phyloP scores from a whole-genome alignment of 2,113 vertebrate genomes.

The Scalopus aquaticus region DNA sequence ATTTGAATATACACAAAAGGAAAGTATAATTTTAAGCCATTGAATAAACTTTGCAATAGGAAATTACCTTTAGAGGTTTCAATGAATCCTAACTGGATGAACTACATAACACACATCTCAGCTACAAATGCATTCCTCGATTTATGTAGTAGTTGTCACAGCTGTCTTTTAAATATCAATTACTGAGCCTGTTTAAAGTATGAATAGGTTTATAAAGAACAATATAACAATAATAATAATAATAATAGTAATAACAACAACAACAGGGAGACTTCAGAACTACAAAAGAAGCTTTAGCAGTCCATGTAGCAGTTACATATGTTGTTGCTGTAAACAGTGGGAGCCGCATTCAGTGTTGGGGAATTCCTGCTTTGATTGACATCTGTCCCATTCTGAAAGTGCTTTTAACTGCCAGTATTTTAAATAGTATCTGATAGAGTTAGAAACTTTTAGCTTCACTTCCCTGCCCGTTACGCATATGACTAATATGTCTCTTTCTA shows the following conservation, averaged over 20 bases:
- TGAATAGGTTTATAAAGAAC: not conserved
- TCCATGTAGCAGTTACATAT: not conserved
- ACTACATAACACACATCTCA: too few species aligned
- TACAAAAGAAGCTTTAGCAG: not conserved
- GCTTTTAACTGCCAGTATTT: not conserved
- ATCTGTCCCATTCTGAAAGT: not conserved
- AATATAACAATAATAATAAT: not conserved
- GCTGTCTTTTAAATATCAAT: constrained; percentile 6
- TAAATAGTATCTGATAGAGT: not conserved
- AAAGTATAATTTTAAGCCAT: constrained; percentile 30
- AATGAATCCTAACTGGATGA: not conserved
- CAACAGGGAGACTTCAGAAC: not conserved
- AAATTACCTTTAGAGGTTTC: not conserved
- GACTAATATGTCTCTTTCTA: constrained; percentile 41
- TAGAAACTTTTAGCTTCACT: not conserved
- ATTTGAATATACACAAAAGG: not conserved
- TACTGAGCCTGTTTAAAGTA: constrained; percentile 1
- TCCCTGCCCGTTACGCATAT: constrained; percentile 17
- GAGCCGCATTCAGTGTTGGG: rapidly evolving
- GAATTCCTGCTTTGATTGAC: not conserved
- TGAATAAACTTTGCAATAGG: not conserved
- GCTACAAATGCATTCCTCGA: not conserved
- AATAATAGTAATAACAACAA: not conserved
- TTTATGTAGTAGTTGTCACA: not conserved
- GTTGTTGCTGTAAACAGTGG: not conserved